A percentile compares a stretch with the other conserved stretches of the same genome.
Evolutionary conservation across 2,113 vertebrate species (phyloP).

Genomic region (Stegostoma tigrinum): DNA sequence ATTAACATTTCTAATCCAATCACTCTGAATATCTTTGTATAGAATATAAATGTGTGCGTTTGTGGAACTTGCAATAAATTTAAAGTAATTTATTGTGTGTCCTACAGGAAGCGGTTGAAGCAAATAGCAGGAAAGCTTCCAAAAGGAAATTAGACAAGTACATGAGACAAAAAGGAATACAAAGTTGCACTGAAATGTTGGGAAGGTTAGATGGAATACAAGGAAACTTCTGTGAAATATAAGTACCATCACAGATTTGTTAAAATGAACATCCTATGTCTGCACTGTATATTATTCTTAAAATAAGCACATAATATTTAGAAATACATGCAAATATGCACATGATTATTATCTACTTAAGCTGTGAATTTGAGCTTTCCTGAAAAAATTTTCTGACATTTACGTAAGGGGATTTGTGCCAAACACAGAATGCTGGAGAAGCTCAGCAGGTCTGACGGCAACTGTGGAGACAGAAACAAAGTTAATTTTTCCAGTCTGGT

Average conservation of each 20-base stretch:
- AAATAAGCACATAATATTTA: not conserved
- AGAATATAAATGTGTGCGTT: not conserved
- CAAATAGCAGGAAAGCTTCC: not conserved
- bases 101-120: not conserved
- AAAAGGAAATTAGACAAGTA: not conserved
- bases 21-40: not conserved
- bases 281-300: not conserved
- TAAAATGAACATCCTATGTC: not conserved
- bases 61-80: not conserved
- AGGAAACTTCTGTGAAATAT: not conserved
- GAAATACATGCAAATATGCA: not conserved
- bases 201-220: not conserved
- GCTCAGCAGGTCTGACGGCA: too few species aligned
- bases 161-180: not conserved
- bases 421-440: too few species aligned
- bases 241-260: not conserved
- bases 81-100: not conserved
- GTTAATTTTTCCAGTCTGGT: too few species aligned
- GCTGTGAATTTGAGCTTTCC: not conserved
- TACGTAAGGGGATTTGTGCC: too few species aligned
- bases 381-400: not conserved
- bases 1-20: not conserved
- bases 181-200: not conserved
- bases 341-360: not conserved
- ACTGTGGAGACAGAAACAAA: too few species aligned